A percentile compares a stretch with the other conserved stretches of the same genome.
These are phyloP conservation scores for Ditylenchus dipsaci DNA, from an alignment of 1,140 invertebrate genomes.

Conservation along the genomic window DNA sequence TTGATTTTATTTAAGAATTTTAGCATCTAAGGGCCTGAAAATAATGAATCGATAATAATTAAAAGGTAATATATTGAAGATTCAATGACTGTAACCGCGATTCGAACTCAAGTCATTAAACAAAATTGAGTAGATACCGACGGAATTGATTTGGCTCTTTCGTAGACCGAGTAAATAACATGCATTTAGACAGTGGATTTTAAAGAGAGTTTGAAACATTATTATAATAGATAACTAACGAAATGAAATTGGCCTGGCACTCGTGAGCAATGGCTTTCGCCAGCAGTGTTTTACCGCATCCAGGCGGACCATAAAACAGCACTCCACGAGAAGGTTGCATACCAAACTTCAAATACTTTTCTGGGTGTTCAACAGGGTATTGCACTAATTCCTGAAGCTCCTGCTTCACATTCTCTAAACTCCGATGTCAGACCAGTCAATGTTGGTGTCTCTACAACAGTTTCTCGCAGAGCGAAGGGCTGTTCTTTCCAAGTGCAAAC, in stretches of 20 bases:
- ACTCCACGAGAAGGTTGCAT: slow-evolving; percentile 99
- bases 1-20: too few species aligned
- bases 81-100: slow-evolving; percentile 1
- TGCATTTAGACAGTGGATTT: neutral
- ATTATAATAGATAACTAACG: too few species aligned
- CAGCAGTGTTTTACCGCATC: slow-evolving; percentile 90
- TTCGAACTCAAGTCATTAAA: slow-evolving; percentile 3
- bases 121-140: slow-evolving; percentile 8
- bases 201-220: neutral
- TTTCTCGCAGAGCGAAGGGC: slow-evolving; percentile 94
- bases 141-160: slow-evolving; percentile 5
- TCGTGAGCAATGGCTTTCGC: slow-evolving; percentile 99
- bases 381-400: slow-evolving; percentile 46
- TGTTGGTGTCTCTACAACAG: slow-evolving; percentile 94
- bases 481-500: slow-evolving; percentile 78
- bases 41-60: too few species aligned
- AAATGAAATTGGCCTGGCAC: slow-evolving; percentile 98
- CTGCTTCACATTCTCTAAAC: slow-evolving; percentile 86
- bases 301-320: slow-evolving; percentile 79
- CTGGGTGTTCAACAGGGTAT: slow-evolving; percentile 99
- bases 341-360: slow-evolving; percentile 99
- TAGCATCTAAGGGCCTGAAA: slow-evolving; percentile 87
- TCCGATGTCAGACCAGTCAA: slow-evolving; percentile 97
- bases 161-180: slow-evolving; percentile 1
- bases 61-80: neutral